Percentiles rank a stretch among this genome's conserved stretches.
Evolutionary conservation across 2,888 invertebrate species (phyloP).

Genomic region (Hyalella azteca): DNA sequence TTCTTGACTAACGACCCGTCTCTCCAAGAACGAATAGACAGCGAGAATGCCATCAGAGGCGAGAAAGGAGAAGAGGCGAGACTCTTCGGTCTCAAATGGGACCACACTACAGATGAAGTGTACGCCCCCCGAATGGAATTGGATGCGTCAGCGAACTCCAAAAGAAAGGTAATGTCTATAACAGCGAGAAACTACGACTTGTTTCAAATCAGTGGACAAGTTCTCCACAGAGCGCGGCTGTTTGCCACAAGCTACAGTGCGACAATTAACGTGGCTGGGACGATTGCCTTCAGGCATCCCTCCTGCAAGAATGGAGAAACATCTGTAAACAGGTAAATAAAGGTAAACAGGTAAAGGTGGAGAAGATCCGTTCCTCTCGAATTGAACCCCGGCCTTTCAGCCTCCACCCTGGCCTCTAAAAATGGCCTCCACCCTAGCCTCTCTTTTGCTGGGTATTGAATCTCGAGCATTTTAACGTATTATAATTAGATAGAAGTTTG

Average conservation of each 20-base stretch:
- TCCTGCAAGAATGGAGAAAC: not conserved
- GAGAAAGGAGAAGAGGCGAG: too few species aligned
- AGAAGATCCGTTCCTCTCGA: too few species aligned
- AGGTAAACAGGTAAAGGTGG: too few species aligned
- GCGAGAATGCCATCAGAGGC: too few species aligned
- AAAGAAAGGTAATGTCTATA: not conserved
- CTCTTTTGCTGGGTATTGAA: too few species aligned
- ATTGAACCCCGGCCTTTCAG: too few species aligned
- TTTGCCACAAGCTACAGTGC: not conserved
- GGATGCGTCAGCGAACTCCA: not conserved
- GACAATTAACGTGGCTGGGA: too few species aligned
- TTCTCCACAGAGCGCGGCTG: not conserved
- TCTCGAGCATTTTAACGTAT: too few species aligned
- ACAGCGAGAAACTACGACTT: not conserved
- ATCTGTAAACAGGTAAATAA: not conserved
- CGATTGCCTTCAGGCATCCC: not conserved
- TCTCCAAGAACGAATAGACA: not conserved
- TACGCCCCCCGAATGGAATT: not conserved
- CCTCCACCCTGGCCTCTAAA: too few species aligned
- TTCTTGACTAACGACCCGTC: not conserved
- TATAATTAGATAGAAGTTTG: too few species aligned
- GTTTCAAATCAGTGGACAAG: not conserved
- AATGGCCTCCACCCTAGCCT: too few species aligned
- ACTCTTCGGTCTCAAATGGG: not conserved
- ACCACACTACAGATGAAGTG: too few species aligned